Evolutionary conservation across 2,888 invertebrate genomes (phyloP), one percentile per base, ranked within the genome.

Genomic region (Erannis defoliaria): DNA sequence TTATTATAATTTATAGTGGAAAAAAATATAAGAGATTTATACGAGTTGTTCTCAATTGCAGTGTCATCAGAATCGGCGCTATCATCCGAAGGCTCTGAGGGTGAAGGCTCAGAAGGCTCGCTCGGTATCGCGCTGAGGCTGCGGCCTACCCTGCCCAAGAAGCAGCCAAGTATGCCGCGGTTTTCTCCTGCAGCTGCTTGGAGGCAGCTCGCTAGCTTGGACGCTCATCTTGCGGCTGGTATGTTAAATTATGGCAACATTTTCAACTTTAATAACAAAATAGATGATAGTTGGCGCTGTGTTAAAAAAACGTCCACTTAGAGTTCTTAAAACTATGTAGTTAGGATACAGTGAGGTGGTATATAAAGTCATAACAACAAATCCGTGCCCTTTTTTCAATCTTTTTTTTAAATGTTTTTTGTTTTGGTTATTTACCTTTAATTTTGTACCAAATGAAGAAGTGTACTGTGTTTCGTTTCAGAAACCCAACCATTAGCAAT

Each of bases 141-240:
- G 58, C 94, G 97, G 0, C 97, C 97, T 0, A 97, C 96, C 0
- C 80, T 97, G 67, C 97, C 97, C 0, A 96, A 96, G 79, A 96
- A 97, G 68, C 96, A 96, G 75, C 93, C 96, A 26, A 95, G 96
- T 67, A 95, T 96, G 53, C 96, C 97, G 0, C 89, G 96, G 59
- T 97, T 97, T 88, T 97, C 97, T 1, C 97, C 97, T 0, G 95
- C 96, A 0, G 95, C 96, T 0, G 97, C 97, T 0, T 97, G 97
- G 97, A 94, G 96, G 65, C 94, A 96, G 49, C 92, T 97, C 4
- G 95, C 95, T 5, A 90, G 94, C 1, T 79, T 95, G 23, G 96
- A 96, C 69, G 91, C 94, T 0, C 93, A 89, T 74, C 81, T 90
- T 8, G 82, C 86, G 59, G 82, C 85, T 37, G 89, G 91, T 91